phyloP scores from a whole-genome alignment of 1,140 invertebrate genomes.

The Heliconius hermathena region DNA sequence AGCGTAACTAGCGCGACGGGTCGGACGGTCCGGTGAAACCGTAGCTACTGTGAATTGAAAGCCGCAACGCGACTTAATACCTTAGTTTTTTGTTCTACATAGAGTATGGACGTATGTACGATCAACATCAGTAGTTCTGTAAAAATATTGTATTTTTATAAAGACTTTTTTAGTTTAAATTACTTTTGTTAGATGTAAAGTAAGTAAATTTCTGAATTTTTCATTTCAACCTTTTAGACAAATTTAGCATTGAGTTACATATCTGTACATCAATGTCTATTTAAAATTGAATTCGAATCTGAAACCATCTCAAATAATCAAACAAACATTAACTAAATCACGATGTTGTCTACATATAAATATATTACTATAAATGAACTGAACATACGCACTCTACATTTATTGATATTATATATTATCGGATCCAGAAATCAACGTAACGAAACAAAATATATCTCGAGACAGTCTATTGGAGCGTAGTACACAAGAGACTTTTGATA shows the following conservation, averaged over 20 bases:
- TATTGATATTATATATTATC: neutral
- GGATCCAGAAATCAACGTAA: conserved; percentile 13
- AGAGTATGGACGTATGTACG: conserved; percentile 19
- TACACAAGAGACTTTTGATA: conserved; percentile 35
- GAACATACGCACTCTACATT: neutral
- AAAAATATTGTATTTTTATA: neutral
- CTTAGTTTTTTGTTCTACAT: conserved; percentile 44
- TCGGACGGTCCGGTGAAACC: conserved; percentile 61
- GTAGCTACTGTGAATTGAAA: conserved; percentile 63
- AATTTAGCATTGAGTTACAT: no score
- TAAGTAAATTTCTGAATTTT: neutral
- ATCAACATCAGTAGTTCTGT: neutral
- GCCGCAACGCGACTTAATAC: conserved; percentile 45
- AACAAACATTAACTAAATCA: neutral
- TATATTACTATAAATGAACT: neutral
- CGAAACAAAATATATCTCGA: conserved; percentile 25
- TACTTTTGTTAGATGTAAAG: neutral
- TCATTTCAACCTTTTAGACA: no score
- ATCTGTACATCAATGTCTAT: no score
- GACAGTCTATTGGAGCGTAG: conserved; percentile 27
- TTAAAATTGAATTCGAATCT: neutral
- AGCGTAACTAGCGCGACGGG: conserved; percentile 50
- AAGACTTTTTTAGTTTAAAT: neutral
- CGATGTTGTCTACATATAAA: neutral
- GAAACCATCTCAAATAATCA: neutral